phyloP scores from a whole-genome alignment of 1,140 invertebrate species.

The Varroa destructor region DNA sequence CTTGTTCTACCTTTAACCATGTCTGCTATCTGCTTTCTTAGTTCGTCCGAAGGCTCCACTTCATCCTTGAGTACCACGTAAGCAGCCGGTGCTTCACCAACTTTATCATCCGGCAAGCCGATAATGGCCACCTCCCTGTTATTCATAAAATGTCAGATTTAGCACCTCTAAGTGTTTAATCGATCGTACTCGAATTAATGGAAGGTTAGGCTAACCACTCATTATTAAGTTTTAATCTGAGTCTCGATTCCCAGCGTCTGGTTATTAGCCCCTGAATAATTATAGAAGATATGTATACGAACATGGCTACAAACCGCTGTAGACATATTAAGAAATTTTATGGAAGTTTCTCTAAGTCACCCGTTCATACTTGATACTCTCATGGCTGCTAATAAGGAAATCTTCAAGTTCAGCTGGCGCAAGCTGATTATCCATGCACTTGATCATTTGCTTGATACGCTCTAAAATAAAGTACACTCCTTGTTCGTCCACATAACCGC shows the following conservation, averaged over 20 bases:
- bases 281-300: no score
- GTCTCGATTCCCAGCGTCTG: no score
- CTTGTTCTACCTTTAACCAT: constrained; percentile 1
- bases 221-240: no score
- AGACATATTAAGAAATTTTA: no score
- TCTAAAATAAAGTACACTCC: constrained; percentile 8
- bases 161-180: no score
- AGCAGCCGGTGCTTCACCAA: constrained; percentile 9
- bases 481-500: background rate
- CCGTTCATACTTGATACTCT: constrained; percentile 41
- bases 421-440: constrained; percentile 24
- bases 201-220: no score
- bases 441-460: constrained; percentile 19
- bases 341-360: no score
- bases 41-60: background rate
- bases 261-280: no score
- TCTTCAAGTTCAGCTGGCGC: constrained; percentile 9
- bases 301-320: no score
- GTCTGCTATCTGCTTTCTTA: background rate
- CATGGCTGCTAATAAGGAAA: background rate
- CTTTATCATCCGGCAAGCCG: background rate
- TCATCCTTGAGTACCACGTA: background rate
- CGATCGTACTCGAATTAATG: no score
- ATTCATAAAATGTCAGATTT: no score
- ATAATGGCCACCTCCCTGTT: background rate